Conservation (phyloP, 2,797 vertebrate genomes). For the Eurystomus glaucurus region DNA sequence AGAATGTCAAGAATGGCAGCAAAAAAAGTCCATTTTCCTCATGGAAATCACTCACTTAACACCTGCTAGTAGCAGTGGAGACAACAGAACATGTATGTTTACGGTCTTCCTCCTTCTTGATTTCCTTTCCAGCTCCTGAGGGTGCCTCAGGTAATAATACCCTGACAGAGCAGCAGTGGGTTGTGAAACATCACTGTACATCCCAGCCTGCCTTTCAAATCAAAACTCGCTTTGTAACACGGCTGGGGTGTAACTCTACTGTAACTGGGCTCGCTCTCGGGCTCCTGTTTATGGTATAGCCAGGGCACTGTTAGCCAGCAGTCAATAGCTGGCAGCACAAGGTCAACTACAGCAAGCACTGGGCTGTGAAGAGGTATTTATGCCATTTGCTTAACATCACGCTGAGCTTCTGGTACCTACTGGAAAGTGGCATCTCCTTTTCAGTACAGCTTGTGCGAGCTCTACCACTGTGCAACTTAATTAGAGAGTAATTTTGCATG, state of each 20-base stretch:
- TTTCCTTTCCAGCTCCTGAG: conserved; percentile 17
- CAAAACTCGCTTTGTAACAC: not conserved
- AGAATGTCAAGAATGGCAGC: conserved; percentile 35
- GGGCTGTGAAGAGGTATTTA: conserved; percentile 46
- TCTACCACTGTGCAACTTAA: conserved; percentile 62
- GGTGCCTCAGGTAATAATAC: not conserved
- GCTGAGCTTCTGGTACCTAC: conserved; percentile 53
- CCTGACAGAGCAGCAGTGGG: not conserved
- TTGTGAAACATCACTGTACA: not conserved
- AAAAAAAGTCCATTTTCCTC: conserved; percentile 12
- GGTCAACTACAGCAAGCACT: conserved; percentile 35
- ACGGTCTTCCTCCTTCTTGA: not conserved
- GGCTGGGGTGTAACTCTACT: not conserved
- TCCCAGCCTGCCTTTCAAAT: not conserved
- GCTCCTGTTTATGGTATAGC: not conserved
- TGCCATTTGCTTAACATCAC: conserved; percentile 14
- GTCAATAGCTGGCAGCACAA: conserved; percentile 1
- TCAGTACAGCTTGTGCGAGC: conserved; percentile 42
- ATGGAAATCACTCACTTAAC: not conserved
- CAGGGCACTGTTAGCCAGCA: not conserved
- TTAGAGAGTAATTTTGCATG: conserved; percentile 68
- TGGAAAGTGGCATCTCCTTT: conserved; percentile 36
- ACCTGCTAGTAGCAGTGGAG: not conserved
- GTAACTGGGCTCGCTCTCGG: not conserved
- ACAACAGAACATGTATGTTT: not conserved